Conservation (phyloP, 2,888 invertebrate genomes). For the Idaea straminata region DNA sequence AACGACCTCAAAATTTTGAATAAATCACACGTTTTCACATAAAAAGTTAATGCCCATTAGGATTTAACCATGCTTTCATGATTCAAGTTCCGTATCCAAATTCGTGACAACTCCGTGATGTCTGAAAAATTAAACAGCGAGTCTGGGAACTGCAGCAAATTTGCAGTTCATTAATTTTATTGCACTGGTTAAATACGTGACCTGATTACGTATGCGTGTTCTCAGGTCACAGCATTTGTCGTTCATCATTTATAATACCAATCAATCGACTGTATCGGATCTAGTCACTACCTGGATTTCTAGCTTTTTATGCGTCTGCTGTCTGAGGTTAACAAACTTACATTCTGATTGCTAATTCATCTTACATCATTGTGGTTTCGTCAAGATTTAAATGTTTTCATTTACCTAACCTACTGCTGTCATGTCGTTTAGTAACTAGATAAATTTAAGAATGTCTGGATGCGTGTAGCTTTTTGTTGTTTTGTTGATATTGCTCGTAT, state of each 20-base stretch:
- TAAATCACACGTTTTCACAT: conserved; percentile 19
- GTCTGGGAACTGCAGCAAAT: conserved; percentile 39
- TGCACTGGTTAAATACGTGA: conserved; percentile 57
- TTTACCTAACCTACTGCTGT: conserved; percentile 49
- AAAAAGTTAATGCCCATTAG: conserved; percentile 14
- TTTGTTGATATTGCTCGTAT: background rate
- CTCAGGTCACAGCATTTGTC: conserved; percentile 60
- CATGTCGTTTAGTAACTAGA: conserved; percentile 45
- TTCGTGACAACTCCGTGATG: conserved; percentile 37
- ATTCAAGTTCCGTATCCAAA: conserved; percentile 48
- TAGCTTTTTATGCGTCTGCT: conserved; percentile 77
- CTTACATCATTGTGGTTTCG: conserved; percentile 75
- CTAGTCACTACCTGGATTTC: conserved; percentile 69
- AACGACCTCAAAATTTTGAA: conserved; percentile 27
- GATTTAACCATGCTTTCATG: conserved; percentile 24
- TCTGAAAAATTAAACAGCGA: conserved; percentile 46
- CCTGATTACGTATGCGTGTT: conserved; percentile 54
- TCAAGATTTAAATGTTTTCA: conserved; percentile 55
- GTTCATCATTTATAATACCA: conserved; percentile 67
- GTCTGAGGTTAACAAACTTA: conserved; percentile 71
- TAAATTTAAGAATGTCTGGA: conserved; percentile 38
- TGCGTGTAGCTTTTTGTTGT: conserved; percentile 22
- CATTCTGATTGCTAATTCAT: conserved; percentile 75
- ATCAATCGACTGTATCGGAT: conserved; percentile 75
- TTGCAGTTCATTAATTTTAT: conserved; percentile 60